Base-by-base conservation (phyloP, 2,888 invertebrate genomes). In the Venusia cambrica region DNA sequence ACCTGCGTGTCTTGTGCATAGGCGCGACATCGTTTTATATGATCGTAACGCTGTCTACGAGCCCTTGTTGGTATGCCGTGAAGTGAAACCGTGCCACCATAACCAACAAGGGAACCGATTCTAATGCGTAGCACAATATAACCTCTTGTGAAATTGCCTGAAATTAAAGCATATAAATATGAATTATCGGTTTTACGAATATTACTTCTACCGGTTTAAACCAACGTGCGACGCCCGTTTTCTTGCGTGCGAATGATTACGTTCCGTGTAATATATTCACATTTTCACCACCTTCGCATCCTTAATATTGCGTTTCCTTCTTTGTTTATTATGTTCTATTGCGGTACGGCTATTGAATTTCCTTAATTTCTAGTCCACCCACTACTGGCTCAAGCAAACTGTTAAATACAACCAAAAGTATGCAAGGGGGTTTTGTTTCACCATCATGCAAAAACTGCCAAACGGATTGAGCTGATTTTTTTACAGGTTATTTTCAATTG, bases 241-340 rank as follows among this genome's bases (percentile, higher is more conserved):
- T 67, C 71, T 80, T 72, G 85, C 85, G 84, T 87, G 84, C 78
- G 78, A 80, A 72, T 81, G 80, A 84, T 83, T 84, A 78, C 72
- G 68, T 72, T 73, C 75, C 63, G 68, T 70, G 71, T 81, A 83
- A 85, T 85, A 77, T 81, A 87, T 84, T 84, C 77, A 77, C 72
- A 80, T 84, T 84, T 81, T 80, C 79, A 78, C 78, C 81, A 79
- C 79, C 75, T 81, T 74, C 66, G 71, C 75, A 78, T 83, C 73
- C 68, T 63, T 78, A 73, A 76, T 76, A 62, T 76, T 76, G 71
- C 59, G 59, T 72, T 77, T 73, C 66, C 69, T 66, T 57, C 59
- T 70, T 69, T 67, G 60, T 67, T 69, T 69, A 60, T 50, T 48
- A 42, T 51, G 48, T 61, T 47, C 44, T 38, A 51, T 49, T 51